Conservation (phyloP, 1,140 invertebrate genomes). For the Dryas iulia region DNA sequence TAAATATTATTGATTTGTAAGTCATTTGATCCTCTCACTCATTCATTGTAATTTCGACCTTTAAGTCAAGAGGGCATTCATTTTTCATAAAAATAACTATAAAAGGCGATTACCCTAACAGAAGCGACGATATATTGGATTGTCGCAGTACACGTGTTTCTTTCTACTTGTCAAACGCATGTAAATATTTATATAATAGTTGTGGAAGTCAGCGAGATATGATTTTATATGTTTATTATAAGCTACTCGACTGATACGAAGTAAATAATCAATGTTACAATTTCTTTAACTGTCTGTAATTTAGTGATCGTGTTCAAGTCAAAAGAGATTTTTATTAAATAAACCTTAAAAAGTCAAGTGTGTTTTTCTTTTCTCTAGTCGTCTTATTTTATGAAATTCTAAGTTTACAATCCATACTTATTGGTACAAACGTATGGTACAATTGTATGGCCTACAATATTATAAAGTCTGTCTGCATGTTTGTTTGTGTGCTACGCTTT, state of each 20-base stretch:
- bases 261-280: slow-evolving; percentile 74
- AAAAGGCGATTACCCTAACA: background rate
- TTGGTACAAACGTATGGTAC: too few relatives aligned
- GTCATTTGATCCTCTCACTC: background rate
- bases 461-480: too few relatives aligned
- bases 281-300: slow-evolving; percentile 75
- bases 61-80: too few relatives aligned
- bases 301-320: slow-evolving; percentile 80
- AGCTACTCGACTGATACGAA: slow-evolving; percentile 65
- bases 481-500: too few relatives aligned
- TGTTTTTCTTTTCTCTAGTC: background rate
- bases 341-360: slow-evolving; percentile 57
- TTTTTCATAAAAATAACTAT: background rate
- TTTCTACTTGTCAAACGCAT: slow-evolving; percentile 22
- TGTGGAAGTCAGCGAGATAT: slow-evolving; percentile 53
- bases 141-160: background rate
- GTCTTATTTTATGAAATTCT: too few relatives aligned
- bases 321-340: slow-evolving; percentile 79
- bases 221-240: slow-evolving; percentile 60
- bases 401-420: too few relatives aligned
- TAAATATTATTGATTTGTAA: background rate
- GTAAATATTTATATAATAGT: slow-evolving; percentile 50
- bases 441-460: too few relatives aligned
- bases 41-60: background rate
- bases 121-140: background rate